Conservation (phyloP, 2,888 invertebrate genomes). For the Selenia dentaria region DNA sequence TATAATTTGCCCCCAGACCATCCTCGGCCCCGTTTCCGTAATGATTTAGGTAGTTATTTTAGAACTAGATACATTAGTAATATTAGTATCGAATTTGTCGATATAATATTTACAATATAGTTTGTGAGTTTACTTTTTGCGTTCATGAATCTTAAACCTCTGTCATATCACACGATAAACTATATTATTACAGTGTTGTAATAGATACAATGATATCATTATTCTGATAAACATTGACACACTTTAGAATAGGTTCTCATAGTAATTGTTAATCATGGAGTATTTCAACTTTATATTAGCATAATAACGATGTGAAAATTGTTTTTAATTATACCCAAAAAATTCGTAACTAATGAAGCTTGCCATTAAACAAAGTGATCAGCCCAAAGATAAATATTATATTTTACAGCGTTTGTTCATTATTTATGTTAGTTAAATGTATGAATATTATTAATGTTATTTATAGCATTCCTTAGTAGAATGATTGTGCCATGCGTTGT, state of each 20-base stretch:
- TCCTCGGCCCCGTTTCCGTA: too few relatives aligned
- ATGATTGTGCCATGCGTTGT: slow-evolving; percentile 42
- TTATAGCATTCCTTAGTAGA: slow-evolving; percentile 37
- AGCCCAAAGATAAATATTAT: slow-evolving; percentile 65
- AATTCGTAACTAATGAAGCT: slow-evolving; percentile 38
- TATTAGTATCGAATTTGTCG: too few relatives aligned
- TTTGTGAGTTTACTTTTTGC: too few relatives aligned
- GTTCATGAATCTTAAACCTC: too few relatives aligned
- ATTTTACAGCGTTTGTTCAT: slow-evolving; percentile 52
- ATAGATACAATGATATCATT: background rate
- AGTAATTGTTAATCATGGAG: slow-evolving; percentile 1
- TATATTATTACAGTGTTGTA: too few relatives aligned
- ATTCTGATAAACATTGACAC: slow-evolving; percentile 14
- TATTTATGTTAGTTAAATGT: slow-evolving; percentile 42
- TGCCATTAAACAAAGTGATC: slow-evolving; percentile 72
- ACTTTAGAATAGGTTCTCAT: slow-evolving; percentile 12
- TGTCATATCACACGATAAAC: too few relatives aligned
- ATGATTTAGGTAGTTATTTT: too few relatives aligned
- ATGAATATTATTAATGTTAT: slow-evolving; percentile 21
- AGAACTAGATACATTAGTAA: too few relatives aligned
- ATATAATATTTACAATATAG: too few relatives aligned
- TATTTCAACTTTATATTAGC: slow-evolving; percentile 3
- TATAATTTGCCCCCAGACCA: too few relatives aligned
- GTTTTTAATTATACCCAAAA: background rate
- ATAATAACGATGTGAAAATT: slow-evolving; percentile 8